These are phyloP conservation scores for Sisyra terminalis DNA, from an alignment of 2,888 invertebrate genomes.

Conservation along the genomic window DNA sequence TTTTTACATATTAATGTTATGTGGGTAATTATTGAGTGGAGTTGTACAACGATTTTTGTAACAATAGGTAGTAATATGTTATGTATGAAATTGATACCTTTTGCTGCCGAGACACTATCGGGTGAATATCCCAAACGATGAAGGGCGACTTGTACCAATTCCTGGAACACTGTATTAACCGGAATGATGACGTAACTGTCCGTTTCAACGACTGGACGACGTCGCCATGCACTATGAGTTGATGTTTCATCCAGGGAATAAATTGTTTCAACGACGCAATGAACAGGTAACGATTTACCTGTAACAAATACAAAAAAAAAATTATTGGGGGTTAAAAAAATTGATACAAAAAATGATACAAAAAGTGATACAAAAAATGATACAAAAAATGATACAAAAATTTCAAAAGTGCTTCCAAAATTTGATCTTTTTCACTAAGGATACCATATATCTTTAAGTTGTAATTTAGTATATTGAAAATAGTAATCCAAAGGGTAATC, in stretches of 20 bases:
- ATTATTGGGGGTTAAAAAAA: too few species aligned
- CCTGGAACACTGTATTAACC: conserved; percentile 75
- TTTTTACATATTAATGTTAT: too few species aligned
- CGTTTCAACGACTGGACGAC: conserved; percentile 64
- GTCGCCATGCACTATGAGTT: conserved; percentile 43
- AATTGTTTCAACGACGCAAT: conserved; percentile 86
- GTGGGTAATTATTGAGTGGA: too few species aligned
- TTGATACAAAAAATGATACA: too few species aligned
- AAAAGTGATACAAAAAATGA: too few species aligned
- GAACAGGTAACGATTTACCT: conserved; percentile 81
- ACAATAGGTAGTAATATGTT: too few species aligned
- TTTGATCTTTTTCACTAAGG: too few species aligned
- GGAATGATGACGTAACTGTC: conserved; percentile 96
- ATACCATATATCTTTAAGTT: too few species aligned
- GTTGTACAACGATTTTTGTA: too few species aligned
- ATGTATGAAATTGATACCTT: conserved; percentile 31
- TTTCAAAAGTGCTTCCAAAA: background rate
- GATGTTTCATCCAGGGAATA: conserved; percentile 41
- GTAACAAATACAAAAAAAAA: conserved; percentile 28
- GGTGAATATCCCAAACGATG: conserved; percentile 80
- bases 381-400: too few species aligned
- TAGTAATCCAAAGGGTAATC: too few species aligned
- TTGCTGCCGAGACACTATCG: conserved; percentile 68
- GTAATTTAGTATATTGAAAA: too few species aligned
- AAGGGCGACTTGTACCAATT: conserved; percentile 82